Evolutionary conservation across 2,888 invertebrate species (phyloP).

Genomic region (Hanleya hanleyi): DNA sequence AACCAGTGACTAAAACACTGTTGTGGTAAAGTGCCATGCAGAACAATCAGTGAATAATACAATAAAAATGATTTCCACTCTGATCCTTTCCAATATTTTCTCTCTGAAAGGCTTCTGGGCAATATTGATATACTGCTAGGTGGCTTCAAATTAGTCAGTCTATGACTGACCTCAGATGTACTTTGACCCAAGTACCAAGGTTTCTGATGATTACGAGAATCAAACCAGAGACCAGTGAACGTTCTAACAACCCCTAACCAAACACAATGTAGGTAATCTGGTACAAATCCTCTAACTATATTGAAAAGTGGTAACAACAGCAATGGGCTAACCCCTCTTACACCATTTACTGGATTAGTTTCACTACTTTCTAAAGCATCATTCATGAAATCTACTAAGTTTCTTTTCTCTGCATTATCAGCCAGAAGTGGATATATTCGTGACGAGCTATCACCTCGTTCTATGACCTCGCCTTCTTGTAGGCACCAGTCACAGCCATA

Average conservation of each 20-base stretch:
- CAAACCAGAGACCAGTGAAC: constrained; percentile 13
- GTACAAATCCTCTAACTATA: constrained; percentile 13
- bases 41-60: constrained; percentile 1
- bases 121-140: background rate
- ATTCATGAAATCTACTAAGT: background rate
- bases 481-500: constrained; percentile 15
- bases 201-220: background rate
- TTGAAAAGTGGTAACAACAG: background rate
- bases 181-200: constrained; percentile 1
- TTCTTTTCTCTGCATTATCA: background rate
- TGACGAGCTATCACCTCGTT: background rate
- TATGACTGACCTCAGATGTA: background rate
- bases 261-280: constrained; percentile 8
- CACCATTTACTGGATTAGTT: background rate
- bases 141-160: background rate
- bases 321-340: background rate
- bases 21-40: background rate
- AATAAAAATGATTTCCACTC: constrained; percentile 13
- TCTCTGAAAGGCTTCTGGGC: background rate
- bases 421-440: background rate
- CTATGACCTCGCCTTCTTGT: background rate
- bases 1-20: constrained; percentile 3
- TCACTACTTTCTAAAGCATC: background rate
- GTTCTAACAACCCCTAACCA: background rate
- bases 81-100: constrained; percentile 14